Evolutionary conservation across 2,797 vertebrate species (phyloP).

Genomic region (Malurus splendens): DNA sequence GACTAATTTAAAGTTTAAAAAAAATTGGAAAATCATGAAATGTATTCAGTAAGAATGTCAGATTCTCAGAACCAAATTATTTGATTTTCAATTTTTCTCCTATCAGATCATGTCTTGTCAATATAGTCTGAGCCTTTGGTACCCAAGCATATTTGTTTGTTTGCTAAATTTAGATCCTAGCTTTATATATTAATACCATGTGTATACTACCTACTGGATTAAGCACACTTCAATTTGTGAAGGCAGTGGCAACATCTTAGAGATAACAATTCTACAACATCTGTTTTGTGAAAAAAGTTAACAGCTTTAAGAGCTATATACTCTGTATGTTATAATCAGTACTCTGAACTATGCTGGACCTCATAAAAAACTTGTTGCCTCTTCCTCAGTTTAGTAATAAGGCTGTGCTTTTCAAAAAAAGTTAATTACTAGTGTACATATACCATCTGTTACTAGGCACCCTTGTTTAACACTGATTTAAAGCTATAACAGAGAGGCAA

Average conservation of each 20-base stretch:
- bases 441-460: background rate
- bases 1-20: background rate
- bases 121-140: background rate
- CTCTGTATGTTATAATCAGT: background rate
- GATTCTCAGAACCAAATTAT: background rate
- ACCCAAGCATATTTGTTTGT: background rate
- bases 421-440: background rate
- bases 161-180: background rate
- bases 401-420: background rate
- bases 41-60: background rate
- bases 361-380: background rate
- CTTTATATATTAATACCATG: background rate
- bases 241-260: background rate
- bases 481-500: background rate
- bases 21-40: background rate
- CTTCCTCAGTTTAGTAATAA: background rate
- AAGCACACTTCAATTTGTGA: background rate
- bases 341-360: background rate
- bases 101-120: background rate
- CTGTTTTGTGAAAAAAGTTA: background rate
- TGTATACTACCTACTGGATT: background rate
- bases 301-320: background rate
- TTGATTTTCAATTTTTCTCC: background rate
- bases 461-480: background rate
- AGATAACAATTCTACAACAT: background rate